These are phyloP conservation scores for Sinelater perroti DNA, from an alignment of 2,888 invertebrate species.

Conservation along the genomic window DNA sequence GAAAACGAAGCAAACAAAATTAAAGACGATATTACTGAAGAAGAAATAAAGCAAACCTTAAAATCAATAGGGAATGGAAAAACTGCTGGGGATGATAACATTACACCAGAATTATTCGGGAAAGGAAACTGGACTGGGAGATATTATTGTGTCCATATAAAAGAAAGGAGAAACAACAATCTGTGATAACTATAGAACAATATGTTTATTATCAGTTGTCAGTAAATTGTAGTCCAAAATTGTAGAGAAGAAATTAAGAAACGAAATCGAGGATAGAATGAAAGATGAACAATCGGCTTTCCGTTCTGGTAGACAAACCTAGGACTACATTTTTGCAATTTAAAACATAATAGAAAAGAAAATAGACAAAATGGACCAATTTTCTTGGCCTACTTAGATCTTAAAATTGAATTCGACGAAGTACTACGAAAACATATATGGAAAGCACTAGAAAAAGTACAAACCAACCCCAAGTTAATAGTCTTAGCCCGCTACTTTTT, in stretches of 20 bases:
- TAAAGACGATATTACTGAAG: no score
- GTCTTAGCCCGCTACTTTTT: background rate
- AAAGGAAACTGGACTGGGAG: background rate
- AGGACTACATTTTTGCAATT: background rate
- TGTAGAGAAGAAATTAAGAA: slow-evolving; percentile 1
- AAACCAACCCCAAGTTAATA: background rate
- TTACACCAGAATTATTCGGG: background rate
- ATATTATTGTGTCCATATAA: slow-evolving; percentile 3
- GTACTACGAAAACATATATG: background rate
- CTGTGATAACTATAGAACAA: slow-evolving; percentile 6
- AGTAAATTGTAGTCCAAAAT: slow-evolving; percentile 3
- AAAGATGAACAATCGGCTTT: slow-evolving; percentile 4
- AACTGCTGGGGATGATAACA: background rate
- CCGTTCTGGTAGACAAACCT: background rate
- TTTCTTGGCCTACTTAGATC: background rate
- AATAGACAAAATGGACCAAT: background rate
- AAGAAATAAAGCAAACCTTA: no score
- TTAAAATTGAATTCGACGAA: background rate
- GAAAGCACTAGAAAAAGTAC: background rate
- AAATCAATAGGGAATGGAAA: no score
- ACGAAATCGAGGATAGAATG: background rate
- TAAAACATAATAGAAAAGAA: background rate
- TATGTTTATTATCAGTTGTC: background rate
- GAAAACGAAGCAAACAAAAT: no score
- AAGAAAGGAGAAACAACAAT: slow-evolving; percentile 1